Percentiles rank a stretch among this genome's conserved stretches.
phyloP scores from a whole-genome alignment of 1,140 invertebrate genomes.

The Liolophura sinensis region DNA sequence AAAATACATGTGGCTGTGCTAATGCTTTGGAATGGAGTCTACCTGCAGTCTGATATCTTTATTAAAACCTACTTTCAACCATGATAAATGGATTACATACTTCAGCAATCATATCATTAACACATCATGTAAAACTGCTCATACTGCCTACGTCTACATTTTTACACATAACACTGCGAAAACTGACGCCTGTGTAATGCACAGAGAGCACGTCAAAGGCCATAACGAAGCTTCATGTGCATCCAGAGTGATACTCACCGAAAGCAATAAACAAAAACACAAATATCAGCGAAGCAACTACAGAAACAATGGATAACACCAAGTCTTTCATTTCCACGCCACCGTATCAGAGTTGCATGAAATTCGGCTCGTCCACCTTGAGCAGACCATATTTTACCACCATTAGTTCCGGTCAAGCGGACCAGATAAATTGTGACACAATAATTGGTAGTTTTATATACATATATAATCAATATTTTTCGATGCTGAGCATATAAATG shows the following conservation, averaged over 20 bases:
- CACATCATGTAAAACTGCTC: background rate
- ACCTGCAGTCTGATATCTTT: no score
- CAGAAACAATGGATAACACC: slow-evolving; percentile 57
- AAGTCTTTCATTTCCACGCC: slow-evolving; percentile 56
- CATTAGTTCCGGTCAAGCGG: background rate
- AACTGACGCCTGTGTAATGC: slow-evolving; percentile 1
- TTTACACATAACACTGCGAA: background rate
- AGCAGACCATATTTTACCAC: background rate
- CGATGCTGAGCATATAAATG: background rate
- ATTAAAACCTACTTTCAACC: no score
- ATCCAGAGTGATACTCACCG: slow-evolving; percentile 49
- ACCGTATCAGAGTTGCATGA: background rate
- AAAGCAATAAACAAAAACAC: slow-evolving; percentile 58
- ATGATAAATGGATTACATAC: background rate
- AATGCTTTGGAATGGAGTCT: no score
- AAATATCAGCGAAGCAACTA: slow-evolving; percentile 58
- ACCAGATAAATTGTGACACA: background rate
- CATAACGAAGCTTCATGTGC: background rate
- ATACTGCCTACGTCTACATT: background rate
- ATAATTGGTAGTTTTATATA: background rate
- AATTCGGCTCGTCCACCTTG: background rate
- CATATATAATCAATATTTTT: background rate
- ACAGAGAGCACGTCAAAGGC: background rate
- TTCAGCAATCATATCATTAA: background rate
- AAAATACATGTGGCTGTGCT: no score